These are phyloP conservation scores for Pangasius larnaudii DNA, from an alignment of 2,797 vertebrate genomes.

Conservation along the genomic window DNA sequence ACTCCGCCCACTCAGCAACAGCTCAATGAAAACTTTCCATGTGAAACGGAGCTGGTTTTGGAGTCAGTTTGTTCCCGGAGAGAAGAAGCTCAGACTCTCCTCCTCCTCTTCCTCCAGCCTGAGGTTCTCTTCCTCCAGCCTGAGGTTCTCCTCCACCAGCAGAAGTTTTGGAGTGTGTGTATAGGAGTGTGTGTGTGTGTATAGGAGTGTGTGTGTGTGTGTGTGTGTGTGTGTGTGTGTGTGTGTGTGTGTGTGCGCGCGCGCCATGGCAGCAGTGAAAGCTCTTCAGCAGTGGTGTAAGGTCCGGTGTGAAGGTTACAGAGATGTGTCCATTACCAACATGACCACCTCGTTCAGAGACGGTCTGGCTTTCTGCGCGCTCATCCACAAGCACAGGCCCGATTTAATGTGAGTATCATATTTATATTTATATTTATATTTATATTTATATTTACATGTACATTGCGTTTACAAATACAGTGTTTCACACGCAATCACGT, in stretches of 20 bases:
- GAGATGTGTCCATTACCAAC: conserved; percentile 90
- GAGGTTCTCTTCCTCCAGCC: too few species aligned
- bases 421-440: too few species aligned
- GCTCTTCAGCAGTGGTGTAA: conserved; percentile 95
- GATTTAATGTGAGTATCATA: conserved; percentile 87
- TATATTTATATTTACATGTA: too few species aligned
- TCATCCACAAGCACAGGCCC: conserved; percentile 92
- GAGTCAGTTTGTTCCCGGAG: not conserved
- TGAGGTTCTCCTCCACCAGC: too few species aligned
- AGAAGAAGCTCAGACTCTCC: too few species aligned
- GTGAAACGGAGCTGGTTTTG: too few species aligned
- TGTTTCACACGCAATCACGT: not conserved
- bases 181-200: not conserved
- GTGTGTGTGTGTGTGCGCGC: not conserved
- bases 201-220: not conserved
- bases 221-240: not conserved
- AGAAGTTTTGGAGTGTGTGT: not conserved
- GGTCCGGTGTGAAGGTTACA: conserved; percentile 88
- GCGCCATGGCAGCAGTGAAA: conserved; percentile 85
- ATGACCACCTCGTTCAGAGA: conserved; percentile 98
- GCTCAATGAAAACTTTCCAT: not conserved
- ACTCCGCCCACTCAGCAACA: conserved; percentile 11
- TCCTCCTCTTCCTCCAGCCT: too few species aligned
- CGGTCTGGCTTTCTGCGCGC: conserved; percentile 94
- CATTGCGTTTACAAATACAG: too few species aligned